Evolutionary conservation across 2,797 vertebrate species (phyloP), one percentile per base, ranked within the genome.

Genomic region (Amblyopsis hoosieri): DNA sequence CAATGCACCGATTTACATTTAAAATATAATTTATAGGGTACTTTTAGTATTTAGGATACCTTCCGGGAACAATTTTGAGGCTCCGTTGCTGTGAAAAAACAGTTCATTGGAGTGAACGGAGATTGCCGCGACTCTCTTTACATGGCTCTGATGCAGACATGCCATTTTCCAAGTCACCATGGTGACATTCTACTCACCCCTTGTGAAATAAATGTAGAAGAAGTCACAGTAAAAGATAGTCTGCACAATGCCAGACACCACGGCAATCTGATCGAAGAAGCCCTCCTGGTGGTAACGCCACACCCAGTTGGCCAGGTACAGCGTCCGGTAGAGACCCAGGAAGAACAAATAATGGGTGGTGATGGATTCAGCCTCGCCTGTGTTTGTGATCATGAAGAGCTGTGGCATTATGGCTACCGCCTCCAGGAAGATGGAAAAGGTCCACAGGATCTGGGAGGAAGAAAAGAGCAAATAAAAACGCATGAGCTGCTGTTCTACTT

Each of bases 151-250:
- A 29, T 29, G 23, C 23, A 29, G 23, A 29, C 23, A 29, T 29
- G 3, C 23, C 23, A 29, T 29, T 29, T 29, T 42, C 37, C 1
- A 8, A 3, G 7, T 54, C 29, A 5, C 33, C 29, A 37, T 0
- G 13, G 12, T 54, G 12, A 29, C 53, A 3, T 8, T 29, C 1
- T 2, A 55, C 90, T 85, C 87, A 98, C 97, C 96, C 87, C 91
- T 96, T 45, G 96, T 99, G 78, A 95, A 57, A 0, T 98, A 99
- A 80, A 98, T 93, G 80, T 99, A 98, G 93, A 99, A 98, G 91
- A 99, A 99, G 62, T 98, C 96, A 1, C 96, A 98, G 90, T 96
- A 99, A 92, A 99, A 99, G 72, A 99, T 97, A 77, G 96, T 99
- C 87, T 99, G 97, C 49, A 99, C 96, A 0, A 97, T 96, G 1